A percentile compares a stretch with the other conserved stretches of the same genome.
phyloP scores from a whole-genome alignment of 23 tunicate species.

The Styela plicata region DNA sequence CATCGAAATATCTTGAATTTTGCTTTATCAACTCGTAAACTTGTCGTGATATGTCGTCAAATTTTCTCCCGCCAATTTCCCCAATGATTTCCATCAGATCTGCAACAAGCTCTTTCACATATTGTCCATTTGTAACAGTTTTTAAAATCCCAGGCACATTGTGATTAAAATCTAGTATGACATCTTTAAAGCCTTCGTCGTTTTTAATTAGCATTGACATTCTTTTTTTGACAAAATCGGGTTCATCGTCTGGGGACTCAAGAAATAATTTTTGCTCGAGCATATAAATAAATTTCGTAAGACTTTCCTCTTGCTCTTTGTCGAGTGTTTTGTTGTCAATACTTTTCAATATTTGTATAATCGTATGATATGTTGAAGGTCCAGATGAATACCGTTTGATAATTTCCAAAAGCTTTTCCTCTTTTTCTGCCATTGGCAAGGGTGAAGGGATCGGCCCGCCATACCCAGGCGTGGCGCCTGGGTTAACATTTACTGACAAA shows the following conservation, averaged over 20 bases:
- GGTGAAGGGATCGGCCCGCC: not conserved
- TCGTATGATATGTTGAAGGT: not conserved
- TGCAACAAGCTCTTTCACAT: not conserved
- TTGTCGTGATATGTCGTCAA: not conserved
- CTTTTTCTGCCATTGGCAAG: not conserved
- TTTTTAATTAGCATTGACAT: not conserved
- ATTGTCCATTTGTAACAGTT: not conserved
- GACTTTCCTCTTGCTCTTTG: not conserved
- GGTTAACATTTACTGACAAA: no score
- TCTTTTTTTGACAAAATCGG: no score
- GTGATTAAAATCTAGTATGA: not conserved
- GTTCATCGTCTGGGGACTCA: not conserved
- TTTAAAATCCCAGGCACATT: not conserved
- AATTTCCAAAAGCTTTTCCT: not conserved
- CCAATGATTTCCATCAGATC: not conserved
- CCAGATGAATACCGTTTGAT: not conserved
- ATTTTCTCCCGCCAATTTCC: not conserved
- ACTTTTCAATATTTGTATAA: not conserved
- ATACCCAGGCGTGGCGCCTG: no score
- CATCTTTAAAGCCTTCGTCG: not conserved
- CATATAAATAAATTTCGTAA: not conserved
- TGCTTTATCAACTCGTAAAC: no score
- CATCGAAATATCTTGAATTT: no score
- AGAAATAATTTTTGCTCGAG: not conserved
- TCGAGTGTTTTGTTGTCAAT: not conserved